Percentiles rank a stretch among this genome's conserved stretches.
These are phyloP conservation scores for Alectura lathami DNA, from an alignment of 2,113 vertebrate genomes.

Conservation along the genomic window DNA sequence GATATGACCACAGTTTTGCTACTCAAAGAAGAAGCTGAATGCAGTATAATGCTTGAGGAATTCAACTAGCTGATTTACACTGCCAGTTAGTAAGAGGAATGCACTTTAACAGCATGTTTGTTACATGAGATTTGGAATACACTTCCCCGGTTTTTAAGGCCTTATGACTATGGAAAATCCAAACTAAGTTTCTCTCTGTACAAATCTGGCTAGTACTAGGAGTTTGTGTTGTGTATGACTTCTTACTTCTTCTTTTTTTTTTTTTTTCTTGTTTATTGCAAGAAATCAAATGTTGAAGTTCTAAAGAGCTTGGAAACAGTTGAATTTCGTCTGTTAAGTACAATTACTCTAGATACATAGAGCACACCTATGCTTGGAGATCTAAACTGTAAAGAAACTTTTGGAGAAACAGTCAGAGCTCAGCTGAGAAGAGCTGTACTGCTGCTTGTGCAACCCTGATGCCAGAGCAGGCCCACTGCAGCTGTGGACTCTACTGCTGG, in stretches of 20 bases:
- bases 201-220: neutral
- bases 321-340: slow-evolving; percentile 10
- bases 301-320: neutral
- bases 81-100: neutral
- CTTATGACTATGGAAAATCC: neutral
- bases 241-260: no score
- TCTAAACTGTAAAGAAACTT: neutral
- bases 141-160: neutral
- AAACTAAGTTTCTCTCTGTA: neutral
- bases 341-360: neutral
- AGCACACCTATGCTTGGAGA: neutral
- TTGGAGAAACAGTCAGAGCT: slow-evolving; percentile 14
- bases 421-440: neutral
- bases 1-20: neutral
- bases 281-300: neutral
- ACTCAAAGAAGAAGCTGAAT: neutral
- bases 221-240: neutral
- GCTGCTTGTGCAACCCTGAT: neutral
- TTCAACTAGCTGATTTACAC: neutral
- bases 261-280: neutral
- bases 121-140: neutral
- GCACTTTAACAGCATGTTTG: neutral
- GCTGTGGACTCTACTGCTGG: neutral
- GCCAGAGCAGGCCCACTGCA: neutral
- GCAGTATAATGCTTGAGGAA: neutral